Base-by-base conservation (phyloP, 2,888 invertebrate genomes). In the Vanessa cardui region DNA sequence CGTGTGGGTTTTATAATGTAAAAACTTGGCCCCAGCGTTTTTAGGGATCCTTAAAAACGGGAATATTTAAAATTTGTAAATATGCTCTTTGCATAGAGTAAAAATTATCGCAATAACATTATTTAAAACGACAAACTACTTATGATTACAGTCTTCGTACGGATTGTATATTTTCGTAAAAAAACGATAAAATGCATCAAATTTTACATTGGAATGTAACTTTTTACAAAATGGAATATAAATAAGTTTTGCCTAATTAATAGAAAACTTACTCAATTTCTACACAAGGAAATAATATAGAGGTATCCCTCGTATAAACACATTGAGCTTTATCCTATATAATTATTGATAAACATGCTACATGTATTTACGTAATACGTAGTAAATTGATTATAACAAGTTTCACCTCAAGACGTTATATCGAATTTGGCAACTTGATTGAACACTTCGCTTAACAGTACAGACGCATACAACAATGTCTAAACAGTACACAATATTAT, bases 341-440 rank as follows among this genome's bases (percentile, higher is more conserved):
- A 63, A 70, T 88, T 88, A 89, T 83, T 78, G 80, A 86, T 88
- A 86, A 87, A 89, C 86, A 89, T 88, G 87, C 90, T 90, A 90
- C 86, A 86, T 79, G 80, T 81, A 81, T 75, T 77, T 80, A 82
- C 78, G 79, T 81, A 82, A 80, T 86, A 85, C 80, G 83, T 81
- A 83, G 80, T 87, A 85, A 68, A 71, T 71, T 56, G 68, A 65
- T 85, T 83, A 88, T 83, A 85, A 84, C 85, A 86, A 80, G 83
- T 83, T 84, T 85, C 83, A 86, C 86, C 82, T 83, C 82, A 83
- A 76, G 74, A 80, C 82, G 85, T 85, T 87, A 92, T 84, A 89
- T 78, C 82, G 83, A 91, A 88, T 92, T 92, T 92, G 92, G 92
- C 92, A 92, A 87, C 89, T 81, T 84, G 84, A 80, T 88, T 90